phyloP scores from a whole-genome alignment of 2,113 vertebrate species.

The Muntiacus muntjak region DNA sequence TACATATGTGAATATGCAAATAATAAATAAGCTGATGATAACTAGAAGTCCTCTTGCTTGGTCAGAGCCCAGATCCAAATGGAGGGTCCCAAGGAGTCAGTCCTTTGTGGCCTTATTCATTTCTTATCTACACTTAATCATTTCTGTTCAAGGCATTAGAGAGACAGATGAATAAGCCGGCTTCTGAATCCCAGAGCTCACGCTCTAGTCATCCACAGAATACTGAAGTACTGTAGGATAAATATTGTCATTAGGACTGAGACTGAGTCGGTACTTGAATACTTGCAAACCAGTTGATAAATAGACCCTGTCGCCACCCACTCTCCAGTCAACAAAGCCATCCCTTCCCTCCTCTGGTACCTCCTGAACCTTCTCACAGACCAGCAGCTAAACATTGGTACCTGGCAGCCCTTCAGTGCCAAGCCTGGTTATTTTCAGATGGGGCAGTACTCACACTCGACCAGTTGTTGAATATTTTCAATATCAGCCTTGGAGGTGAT shows the following conservation, averaged over 20 bases:
- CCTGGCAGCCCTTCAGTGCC: neutral
- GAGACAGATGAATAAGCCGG: neutral
- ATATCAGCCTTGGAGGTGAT: neutral
- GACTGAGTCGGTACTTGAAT: neutral
- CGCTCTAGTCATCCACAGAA: neutral
- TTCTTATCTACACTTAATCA: neutral
- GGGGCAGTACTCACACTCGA: neutral
- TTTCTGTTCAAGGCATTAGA: neutral
- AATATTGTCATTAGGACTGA: neutral
- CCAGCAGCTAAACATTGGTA: neutral
- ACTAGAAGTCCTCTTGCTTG: neutral
- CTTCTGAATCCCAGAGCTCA: neutral
- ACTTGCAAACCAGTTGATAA: neutral
- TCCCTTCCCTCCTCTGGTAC: neutral
- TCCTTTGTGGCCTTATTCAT: neutral
- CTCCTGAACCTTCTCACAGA: neutral
- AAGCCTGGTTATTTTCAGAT: neutral
- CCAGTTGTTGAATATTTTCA: neutral
- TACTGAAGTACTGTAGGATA: neutral
- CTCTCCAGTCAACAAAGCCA: neutral
- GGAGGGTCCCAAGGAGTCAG: neutral
- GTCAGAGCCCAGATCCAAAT: neutral
- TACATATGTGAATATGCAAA: constrained; percentile 42
- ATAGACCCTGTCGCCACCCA: neutral
- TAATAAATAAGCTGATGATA: neutral